A percentile compares a stretch with the other conserved stretches of the same genome.
Evolutionary conservation across 2,797 vertebrate species (phyloP).

Genomic region (Helicolenus hilgendorfi): DNA sequence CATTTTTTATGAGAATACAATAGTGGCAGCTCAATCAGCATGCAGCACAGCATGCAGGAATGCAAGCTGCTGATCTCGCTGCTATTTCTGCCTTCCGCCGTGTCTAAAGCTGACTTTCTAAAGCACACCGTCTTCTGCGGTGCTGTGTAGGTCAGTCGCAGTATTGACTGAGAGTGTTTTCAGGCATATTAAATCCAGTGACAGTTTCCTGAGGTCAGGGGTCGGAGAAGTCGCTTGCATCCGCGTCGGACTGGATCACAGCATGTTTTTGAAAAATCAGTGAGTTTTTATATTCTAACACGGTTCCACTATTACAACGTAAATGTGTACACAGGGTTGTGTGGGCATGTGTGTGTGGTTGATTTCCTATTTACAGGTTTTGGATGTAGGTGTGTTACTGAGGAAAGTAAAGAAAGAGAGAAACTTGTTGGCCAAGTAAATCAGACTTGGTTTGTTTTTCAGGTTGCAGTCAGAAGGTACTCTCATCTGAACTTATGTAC

Average conservation of each 20-base stretch:
- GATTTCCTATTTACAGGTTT: neutral
- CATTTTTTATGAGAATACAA: slow-evolving; percentile 81
- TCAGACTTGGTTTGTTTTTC: slow-evolving; percentile 24
- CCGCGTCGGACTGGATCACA: slow-evolving; percentile 19
- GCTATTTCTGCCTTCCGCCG: slow-evolving; percentile 79
- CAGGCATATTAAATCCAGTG: slow-evolving; percentile 58
- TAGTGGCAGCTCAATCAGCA: slow-evolving; percentile 80
- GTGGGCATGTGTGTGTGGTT: neutral
- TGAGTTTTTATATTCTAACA: slow-evolving; percentile 33
- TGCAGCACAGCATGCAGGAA: slow-evolving; percentile 73
- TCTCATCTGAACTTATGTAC: slow-evolving; percentile 13
- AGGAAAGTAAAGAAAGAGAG: slow-evolving; percentile 5
- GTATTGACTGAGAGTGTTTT: slow-evolving; percentile 69
- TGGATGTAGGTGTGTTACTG: slow-evolving; percentile 1
- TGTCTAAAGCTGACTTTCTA: slow-evolving; percentile 77
- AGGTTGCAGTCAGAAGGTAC: neutral
- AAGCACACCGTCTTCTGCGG: slow-evolving; percentile 69
- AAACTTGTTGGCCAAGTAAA: slow-evolving; percentile 34
- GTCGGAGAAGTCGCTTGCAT: slow-evolving; percentile 27
- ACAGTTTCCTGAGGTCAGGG: slow-evolving; percentile 67
- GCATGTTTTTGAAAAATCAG: slow-evolving; percentile 5
- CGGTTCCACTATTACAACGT: neutral
- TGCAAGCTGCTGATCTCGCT: slow-evolving; percentile 73
- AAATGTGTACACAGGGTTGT: neutral
- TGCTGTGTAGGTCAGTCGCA: slow-evolving; percentile 75